These are phyloP conservation scores for Daktulosphaira vitifoliae DNA, from an alignment of 1,140 invertebrate species.

Conservation along the genomic window DNA sequence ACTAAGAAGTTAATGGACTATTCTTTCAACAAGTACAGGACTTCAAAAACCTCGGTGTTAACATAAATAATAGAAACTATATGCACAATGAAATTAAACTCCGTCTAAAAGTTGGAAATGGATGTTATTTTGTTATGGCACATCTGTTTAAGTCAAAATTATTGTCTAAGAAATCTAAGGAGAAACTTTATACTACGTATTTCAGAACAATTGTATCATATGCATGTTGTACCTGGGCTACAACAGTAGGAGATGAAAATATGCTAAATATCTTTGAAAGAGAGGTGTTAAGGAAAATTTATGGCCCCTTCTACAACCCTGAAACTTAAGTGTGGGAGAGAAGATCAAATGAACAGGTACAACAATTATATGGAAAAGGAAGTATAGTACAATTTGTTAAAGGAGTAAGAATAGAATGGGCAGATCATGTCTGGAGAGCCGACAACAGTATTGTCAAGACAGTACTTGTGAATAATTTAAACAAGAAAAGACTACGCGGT, in stretches of 20 bases:
- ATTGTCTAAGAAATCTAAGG: not conserved
- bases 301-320: not conserved
- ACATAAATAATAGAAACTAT: not conserved
- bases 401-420: too few relatives aligned
- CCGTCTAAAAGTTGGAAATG: not conserved
- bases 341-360: not conserved
- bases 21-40: not conserved
- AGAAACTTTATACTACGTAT: not conserved
- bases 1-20: not conserved
- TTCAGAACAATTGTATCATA: not conserved
- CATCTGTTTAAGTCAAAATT: not conserved
- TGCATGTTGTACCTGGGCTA: not conserved
- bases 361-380: not conserved
- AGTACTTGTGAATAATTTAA: not conserved
- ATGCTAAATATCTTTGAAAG: conserved; percentile 2
- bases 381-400: not conserved
- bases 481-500: not conserved
- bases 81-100: not conserved
- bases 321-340: not conserved
- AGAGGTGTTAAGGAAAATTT: not conserved
- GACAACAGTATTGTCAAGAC: not conserved
- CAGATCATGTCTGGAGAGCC: too few relatives aligned
- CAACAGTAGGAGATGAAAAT: not conserved
- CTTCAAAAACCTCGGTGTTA: not conserved
- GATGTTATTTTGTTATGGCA: not conserved